A percentile compares a stretch with the other conserved stretches of the same genome.
These are phyloP conservation scores for Turdus rufiventris DNA, from an alignment of 2,113 vertebrate genomes.

Conservation along the genomic window DNA sequence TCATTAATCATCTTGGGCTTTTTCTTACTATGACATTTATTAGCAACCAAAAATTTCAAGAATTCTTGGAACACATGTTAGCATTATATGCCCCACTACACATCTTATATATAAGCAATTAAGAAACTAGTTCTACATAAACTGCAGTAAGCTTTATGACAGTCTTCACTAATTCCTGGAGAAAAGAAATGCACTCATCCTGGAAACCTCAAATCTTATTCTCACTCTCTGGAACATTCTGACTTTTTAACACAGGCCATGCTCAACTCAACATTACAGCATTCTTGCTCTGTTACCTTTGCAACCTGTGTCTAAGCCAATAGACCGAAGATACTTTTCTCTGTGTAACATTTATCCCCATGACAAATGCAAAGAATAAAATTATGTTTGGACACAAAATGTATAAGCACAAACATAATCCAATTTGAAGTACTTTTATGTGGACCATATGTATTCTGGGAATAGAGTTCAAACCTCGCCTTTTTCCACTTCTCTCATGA, in stretches of 20 bases:
- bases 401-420: not conserved
- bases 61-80: not conserved
- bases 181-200: not conserved
- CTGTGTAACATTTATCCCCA: not conserved
- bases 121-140: constrained; percentile 1
- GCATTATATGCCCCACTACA: not conserved
- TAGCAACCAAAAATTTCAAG: not conserved
- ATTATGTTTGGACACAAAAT: not conserved
- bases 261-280: not conserved
- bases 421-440: not conserved
- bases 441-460: not conserved
- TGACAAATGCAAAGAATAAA: not conserved
- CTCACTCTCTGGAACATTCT: not conserved
- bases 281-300: not conserved
- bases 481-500: not conserved
- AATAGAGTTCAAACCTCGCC: not conserved
- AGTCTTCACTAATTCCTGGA: not conserved
- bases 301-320: not conserved
- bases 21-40: not conserved
- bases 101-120: not conserved
- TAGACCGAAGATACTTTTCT: not conserved
- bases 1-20: not conserved
- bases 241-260: not conserved
- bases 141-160: not conserved
- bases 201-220: not conserved